Evolutionary conservation across 1,140 invertebrate species (phyloP).

Genomic region (Drosophila lacertosa): DNA sequence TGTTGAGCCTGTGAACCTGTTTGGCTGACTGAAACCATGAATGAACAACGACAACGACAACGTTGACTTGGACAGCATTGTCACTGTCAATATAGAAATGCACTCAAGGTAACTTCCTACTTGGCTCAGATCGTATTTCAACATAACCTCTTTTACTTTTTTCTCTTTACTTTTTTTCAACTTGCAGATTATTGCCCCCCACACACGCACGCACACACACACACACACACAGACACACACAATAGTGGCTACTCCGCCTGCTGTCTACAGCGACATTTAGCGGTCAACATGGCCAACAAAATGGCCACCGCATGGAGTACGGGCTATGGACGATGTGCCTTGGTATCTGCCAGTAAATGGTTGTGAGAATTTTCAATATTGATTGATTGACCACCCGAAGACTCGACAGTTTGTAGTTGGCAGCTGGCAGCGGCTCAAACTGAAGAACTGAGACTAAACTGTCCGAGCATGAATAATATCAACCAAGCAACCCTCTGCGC

Average conservation of each 20-base stretch:
- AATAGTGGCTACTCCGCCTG: conserved; percentile 10
- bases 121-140: conserved; percentile 72
- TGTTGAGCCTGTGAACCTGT: conserved; percentile 81
- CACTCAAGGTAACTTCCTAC: conserved; percentile 82
- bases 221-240: background rate
- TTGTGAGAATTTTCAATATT: conserved; percentile 71
- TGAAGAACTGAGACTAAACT: too few species aligned
- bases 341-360: background rate
- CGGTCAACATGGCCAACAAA: conserved; percentile 65
- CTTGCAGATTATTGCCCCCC: conserved; percentile 64
- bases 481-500: too few species aligned
- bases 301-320: conserved; percentile 40
- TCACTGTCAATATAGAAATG: conserved; percentile 81
- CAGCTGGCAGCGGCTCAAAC: background rate
- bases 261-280: conserved; percentile 50
- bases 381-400: conserved; percentile 63
- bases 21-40: conserved; percentile 72
- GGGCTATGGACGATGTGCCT: conserved; percentile 8
- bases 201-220: conserved; percentile 6
- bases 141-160: conserved; percentile 64
- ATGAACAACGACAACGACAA: conserved; percentile 54
- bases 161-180: conserved; percentile 21
- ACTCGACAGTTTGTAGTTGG: conserved; percentile 2
- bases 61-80: conserved; percentile 59
- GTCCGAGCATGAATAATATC: too few species aligned